phyloP scores from a whole-genome alignment of 2,797 vertebrate species.

The Carduelis carduelis region DNA sequence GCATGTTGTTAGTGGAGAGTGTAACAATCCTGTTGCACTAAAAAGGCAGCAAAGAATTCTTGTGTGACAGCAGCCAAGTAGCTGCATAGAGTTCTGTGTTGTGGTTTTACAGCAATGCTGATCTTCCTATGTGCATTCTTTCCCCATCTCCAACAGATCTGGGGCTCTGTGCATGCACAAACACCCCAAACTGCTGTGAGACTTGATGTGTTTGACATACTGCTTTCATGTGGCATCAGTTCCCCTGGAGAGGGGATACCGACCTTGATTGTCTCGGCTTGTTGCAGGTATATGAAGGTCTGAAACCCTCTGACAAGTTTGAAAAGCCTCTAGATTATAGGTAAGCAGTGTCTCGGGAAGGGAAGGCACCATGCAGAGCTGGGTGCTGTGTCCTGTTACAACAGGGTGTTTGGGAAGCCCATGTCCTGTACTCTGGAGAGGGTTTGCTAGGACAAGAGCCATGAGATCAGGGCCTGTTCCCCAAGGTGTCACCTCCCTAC shows the following conservation, averaged over 20 bases:
- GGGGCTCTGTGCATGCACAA: background rate
- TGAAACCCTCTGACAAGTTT: slow-evolving; percentile 94
- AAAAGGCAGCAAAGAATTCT: slow-evolving; percentile 10
- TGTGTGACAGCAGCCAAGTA: background rate
- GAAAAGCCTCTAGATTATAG: slow-evolving; percentile 97
- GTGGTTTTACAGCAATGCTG: background rate
- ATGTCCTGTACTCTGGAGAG: background rate
- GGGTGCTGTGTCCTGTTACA: background rate
- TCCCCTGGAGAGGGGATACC: background rate
- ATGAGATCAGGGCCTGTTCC: background rate
- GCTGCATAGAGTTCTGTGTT: background rate
- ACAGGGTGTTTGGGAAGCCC: background rate
- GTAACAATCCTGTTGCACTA: background rate
- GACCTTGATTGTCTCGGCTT: background rate
- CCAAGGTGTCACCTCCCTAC: background rate
- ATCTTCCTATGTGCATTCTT: background rate
- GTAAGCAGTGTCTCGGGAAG: slow-evolving; percentile 62
- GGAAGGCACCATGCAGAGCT: background rate
- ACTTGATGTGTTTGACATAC: background rate
- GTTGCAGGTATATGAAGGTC: slow-evolving; percentile 91
- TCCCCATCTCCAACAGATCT: background rate
- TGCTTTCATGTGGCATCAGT: background rate
- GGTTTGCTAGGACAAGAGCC: background rate
- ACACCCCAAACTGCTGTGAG: background rate
- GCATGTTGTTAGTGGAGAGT: background rate